These are phyloP conservation scores for Neotoma lepida DNA, from an alignment of 2,113 vertebrate genomes.

Conservation along the genomic window DNA sequence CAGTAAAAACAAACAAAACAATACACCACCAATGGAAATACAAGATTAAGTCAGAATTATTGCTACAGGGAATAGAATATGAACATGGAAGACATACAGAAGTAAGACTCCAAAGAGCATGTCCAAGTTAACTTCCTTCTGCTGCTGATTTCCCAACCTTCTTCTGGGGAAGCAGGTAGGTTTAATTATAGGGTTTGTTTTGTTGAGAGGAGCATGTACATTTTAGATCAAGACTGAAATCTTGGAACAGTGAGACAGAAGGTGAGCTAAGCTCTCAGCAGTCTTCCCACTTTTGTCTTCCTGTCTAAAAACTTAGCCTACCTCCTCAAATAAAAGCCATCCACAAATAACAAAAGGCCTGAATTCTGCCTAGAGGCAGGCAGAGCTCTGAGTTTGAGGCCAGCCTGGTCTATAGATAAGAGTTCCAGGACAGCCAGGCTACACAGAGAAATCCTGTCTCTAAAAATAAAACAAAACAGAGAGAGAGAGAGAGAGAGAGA, in stretches of 20 bases:
- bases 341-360: background rate
- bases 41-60: background rate
- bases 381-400: background rate
- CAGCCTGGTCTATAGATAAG: background rate
- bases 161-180: background rate
- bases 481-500: too few relatives aligned
- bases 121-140: background rate
- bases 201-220: background rate
- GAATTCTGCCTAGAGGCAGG: background rate
- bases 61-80: background rate
- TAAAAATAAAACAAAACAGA: background rate
- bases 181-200: background rate
- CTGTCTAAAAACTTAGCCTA: background rate
- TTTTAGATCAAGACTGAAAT: background rate
- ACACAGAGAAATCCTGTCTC: background rate
- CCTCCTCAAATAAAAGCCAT: slow-evolving; percentile 21
- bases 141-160: background rate
- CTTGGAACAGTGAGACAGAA: background rate
- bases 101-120: background rate
- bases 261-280: background rate
- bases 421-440: background rate
- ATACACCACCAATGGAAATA: background rate
- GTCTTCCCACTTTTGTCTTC: background rate
- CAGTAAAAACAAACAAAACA: background rate
- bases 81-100: background rate